Conservation (phyloP, 2,888 invertebrate genomes). For the Clivina fossor region DNA sequence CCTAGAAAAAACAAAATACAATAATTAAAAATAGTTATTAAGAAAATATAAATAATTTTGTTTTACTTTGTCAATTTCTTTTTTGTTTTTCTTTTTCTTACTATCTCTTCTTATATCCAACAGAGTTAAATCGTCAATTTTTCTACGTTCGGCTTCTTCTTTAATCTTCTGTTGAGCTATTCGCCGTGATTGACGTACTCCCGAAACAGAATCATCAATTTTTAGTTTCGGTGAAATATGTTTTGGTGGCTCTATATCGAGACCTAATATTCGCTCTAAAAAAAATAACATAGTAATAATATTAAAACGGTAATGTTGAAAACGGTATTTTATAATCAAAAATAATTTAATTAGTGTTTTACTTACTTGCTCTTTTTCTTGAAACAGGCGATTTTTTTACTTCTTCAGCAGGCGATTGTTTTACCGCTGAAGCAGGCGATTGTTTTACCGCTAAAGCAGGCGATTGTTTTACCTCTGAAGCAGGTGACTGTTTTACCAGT, state of each 20-base stretch:
- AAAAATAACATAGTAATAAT: no score
- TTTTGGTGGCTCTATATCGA: conserved; percentile 54
- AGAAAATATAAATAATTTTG: neutral
- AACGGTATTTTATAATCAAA: no score
- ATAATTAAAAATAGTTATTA: conserved; percentile 13
- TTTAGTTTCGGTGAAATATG: conserved; percentile 43
- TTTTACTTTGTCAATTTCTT: conserved; percentile 46
- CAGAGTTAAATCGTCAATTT: conserved; percentile 73
- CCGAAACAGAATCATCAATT: conserved; percentile 56
- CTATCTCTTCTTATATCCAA: conserved; percentile 67
- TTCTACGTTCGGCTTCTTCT: conserved; percentile 78
- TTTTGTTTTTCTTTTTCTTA: conserved; percentile 57
- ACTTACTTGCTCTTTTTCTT: conserved; percentile 39
- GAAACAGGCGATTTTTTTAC: conserved; percentile 32
- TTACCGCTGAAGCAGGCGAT: conserved; percentile 16
- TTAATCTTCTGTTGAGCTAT: conserved; percentile 86
- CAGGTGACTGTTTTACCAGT: no score
- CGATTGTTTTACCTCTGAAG: conserved; percentile 42
- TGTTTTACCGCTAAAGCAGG: conserved; percentile 42
- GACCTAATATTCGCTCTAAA: conserved; percentile 46
- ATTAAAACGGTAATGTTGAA: no score
- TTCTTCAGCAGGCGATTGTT: no score
- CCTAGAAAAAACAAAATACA: conserved; percentile 13
- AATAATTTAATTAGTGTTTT: no score
- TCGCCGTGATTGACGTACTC: conserved; percentile 77